Conservation (phyloP, 2,888 invertebrate genomes). For the Cepaea hortensis region DNA sequence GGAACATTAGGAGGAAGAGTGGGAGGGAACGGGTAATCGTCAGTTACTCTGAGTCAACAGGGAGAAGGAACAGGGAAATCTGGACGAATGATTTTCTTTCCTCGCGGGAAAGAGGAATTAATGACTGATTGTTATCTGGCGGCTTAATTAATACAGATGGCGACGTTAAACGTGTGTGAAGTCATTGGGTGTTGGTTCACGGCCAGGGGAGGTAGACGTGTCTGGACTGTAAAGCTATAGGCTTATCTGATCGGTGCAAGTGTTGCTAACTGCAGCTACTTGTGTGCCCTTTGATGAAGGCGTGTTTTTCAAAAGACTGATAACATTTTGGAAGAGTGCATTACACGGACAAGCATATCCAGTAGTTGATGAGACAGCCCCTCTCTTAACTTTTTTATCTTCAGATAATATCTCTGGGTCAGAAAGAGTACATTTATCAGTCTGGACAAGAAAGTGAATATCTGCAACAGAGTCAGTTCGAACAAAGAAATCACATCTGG, state of each 20-base stretch:
- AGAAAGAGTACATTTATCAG: no score
- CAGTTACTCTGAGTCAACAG: background rate
- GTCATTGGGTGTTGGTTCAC: constrained; percentile 15
- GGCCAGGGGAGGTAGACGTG: background rate
- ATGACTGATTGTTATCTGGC: constrained; percentile 27
- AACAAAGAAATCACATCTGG: no score
- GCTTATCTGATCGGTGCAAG: constrained; percentile 13
- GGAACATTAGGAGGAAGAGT: background rate
- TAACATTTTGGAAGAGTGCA: background rate
- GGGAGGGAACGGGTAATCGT: background rate
- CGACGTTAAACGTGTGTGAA: constrained; percentile 18
- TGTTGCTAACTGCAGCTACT: background rate
- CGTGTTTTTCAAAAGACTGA: background rate
- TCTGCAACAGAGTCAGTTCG: no score
- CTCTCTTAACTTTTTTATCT: no score
- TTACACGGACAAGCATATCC: background rate
- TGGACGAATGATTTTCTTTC: background rate
- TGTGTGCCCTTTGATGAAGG: constrained; percentile 10
- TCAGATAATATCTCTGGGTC: no score
- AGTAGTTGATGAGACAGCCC: no score
- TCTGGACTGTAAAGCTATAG: background rate
- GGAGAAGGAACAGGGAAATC: background rate
- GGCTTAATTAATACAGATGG: constrained; percentile 32
- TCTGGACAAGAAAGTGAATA: no score
- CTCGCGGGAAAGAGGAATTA: background rate